Percentiles rank a stretch among this genome's conserved stretches.
Conservation (phyloP, 2,113 vertebrate species). For the Sterna hirundo region DNA sequence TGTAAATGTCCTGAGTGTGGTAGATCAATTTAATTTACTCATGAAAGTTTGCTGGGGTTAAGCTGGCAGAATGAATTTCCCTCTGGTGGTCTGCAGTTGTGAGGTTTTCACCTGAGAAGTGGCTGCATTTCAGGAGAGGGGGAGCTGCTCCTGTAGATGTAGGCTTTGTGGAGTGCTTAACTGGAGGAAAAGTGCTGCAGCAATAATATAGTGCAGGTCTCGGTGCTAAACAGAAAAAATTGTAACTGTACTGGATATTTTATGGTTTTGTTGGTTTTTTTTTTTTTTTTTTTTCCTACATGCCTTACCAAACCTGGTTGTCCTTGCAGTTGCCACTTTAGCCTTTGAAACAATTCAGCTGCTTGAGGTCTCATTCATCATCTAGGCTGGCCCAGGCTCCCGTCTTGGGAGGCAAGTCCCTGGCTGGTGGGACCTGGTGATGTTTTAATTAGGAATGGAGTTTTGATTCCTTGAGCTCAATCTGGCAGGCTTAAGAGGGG, state of each 20-base stretch:
- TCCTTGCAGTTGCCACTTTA: neutral
- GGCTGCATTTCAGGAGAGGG: neutral
- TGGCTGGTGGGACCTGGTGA: neutral
- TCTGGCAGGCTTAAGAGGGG: neutral
- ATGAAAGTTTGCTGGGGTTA: neutral
- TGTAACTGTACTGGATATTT: neutral
- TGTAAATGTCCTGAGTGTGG: neutral
- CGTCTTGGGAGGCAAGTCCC: neutral
- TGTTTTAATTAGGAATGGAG: constrained; percentile 40
- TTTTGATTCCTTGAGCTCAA: neutral
- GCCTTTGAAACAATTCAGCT: constrained; percentile 19
- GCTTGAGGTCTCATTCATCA: constrained; percentile 16
- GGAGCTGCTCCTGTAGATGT: neutral
- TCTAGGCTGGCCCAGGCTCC: neutral
- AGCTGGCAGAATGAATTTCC: neutral
- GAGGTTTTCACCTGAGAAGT: neutral
- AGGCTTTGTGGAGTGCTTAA: neutral
- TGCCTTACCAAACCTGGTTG: neutral
- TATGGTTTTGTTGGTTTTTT: neutral
- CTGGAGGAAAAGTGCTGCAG: neutral
- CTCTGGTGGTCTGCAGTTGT: neutral
- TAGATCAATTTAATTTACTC: neutral
- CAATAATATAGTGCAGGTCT: neutral
- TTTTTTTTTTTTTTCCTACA: neutral
- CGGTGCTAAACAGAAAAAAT: neutral